These are phyloP conservation scores for Emys orbicularis DNA, from an alignment of 2,797 vertebrate species.

Conservation along the genomic window DNA sequence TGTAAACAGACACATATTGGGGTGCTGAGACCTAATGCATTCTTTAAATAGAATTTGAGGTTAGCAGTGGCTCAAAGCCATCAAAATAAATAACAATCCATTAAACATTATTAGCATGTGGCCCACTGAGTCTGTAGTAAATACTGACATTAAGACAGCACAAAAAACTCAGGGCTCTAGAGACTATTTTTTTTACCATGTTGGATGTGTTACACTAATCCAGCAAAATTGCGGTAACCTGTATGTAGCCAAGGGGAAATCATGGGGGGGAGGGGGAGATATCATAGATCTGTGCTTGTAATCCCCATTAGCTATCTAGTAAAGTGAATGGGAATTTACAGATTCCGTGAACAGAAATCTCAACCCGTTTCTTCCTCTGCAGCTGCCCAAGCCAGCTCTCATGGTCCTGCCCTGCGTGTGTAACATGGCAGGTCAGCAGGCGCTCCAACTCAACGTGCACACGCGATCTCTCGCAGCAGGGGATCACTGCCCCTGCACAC, in stretches of 20 bases:
- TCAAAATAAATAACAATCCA: constrained; percentile 18
- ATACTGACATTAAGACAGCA: background rate
- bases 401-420: background rate
- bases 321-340: background rate
- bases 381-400: background rate
- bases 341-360: background rate
- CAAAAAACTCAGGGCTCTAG: background rate
- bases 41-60: background rate
- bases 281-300: background rate
- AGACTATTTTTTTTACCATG: background rate
- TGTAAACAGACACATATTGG: background rate
- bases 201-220: background rate
- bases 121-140: background rate
- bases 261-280: fast-evolving
- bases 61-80: background rate
- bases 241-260: background rate
- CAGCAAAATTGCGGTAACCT: background rate
- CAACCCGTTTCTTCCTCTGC: background rate
- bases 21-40: background rate
- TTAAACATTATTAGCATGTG: background rate
- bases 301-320: background rate
- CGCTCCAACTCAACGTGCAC: background rate
- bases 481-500: no score
- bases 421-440: constrained; percentile 55
- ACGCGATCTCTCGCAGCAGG: no score